These are phyloP conservation scores for Cantharis nigra DNA, from an alignment of 2,888 invertebrate genomes.

Conservation along the genomic window DNA sequence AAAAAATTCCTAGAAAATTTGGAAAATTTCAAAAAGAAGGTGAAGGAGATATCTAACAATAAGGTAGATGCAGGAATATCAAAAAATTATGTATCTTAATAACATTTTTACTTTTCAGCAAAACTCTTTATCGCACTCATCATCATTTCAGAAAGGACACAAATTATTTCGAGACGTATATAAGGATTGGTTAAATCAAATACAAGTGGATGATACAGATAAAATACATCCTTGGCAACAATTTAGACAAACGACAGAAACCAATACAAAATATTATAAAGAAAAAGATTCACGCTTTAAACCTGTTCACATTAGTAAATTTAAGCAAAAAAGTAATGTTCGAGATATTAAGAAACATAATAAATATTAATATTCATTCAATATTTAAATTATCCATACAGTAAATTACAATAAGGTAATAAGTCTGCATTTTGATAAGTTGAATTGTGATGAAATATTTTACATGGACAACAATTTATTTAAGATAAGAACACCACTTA, in stretches of 20 bases:
- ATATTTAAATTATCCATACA: no score
- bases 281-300: slow-evolving; percentile 47
- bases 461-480: no score
- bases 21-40: slow-evolving; percentile 64
- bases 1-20: slow-evolving; percentile 65
- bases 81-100: neutral
- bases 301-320: slow-evolving; percentile 45
- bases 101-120: slow-evolving; percentile 9
- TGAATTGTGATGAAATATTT: no score
- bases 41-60: slow-evolving; percentile 59
- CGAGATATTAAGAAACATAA: slow-evolving; percentile 4
- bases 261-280: slow-evolving; percentile 47
- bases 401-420: no score
- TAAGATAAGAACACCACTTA: no score
- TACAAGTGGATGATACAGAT: slow-evolving; percentile 57
- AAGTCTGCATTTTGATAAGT: no score
- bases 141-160: slow-evolving; percentile 49
- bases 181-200: slow-evolving; percentile 57
- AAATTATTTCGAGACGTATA: slow-evolving; percentile 57
- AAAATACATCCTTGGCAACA: slow-evolving; percentile 69
- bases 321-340: slow-evolving; percentile 45
- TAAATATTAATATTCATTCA: neutral
- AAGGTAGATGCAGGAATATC: slow-evolving; percentile 50
- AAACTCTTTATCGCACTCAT: slow-evolving; percentile 15
- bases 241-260: slow-evolving; percentile 54